Evolutionary conservation across 2,888 invertebrate genomes (phyloP).

Genomic region (Oscheius sp.): DNA sequence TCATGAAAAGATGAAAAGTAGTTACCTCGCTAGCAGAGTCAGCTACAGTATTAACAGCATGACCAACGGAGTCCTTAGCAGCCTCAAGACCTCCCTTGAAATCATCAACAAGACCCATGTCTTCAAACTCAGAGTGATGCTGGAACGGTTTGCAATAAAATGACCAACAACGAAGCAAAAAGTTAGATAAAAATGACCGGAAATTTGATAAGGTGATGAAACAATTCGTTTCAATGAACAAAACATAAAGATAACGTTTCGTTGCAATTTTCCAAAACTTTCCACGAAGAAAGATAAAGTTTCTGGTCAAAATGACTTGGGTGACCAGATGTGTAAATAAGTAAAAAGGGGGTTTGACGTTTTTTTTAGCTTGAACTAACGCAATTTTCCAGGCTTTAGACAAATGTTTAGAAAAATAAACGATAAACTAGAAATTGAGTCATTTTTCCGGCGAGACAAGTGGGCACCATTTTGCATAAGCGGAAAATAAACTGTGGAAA

Average conservation of each 20-base stretch:
- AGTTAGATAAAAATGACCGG: no score
- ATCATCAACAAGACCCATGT: constrained; percentile 18
- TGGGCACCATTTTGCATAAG: background rate
- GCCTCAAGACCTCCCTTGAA: background rate
- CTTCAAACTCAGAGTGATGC: constrained; percentile 2
- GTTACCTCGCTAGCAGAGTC: background rate
- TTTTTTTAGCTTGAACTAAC: background rate
- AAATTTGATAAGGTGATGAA: no score
- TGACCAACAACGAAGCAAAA: no score
- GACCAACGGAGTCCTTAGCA: background rate
- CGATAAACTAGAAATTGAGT: background rate
- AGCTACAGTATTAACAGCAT: background rate
- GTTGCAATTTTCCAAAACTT: background rate
- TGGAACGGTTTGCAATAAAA: no score
- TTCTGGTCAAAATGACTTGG: no score
- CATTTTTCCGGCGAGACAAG: constrained; percentile 8
- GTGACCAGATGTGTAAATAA: no score
- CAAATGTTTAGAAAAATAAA: no score
- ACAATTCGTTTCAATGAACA: no score
- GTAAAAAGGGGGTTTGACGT: no score
- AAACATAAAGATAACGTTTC: no score
- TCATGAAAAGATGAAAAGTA: background rate
- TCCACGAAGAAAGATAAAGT: background rate
- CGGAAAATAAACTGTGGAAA: background rate
- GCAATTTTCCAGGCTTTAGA: background rate